Evolutionary conservation across 1,140 invertebrate genomes (phyloP).

Genomic region (Diorhabda sublineata): DNA sequence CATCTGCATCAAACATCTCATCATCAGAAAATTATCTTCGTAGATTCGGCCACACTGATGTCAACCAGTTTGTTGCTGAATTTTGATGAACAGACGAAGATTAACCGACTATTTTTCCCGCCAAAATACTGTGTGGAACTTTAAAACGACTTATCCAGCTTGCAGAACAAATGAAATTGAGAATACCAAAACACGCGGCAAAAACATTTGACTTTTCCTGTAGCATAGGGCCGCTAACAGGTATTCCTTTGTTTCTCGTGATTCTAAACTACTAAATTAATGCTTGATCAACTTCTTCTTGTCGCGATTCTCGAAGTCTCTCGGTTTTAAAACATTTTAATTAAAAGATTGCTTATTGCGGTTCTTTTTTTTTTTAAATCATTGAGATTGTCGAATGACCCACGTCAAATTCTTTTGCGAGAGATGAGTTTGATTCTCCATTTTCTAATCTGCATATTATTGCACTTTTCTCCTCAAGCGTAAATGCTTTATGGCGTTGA

Average conservation of each 20-base stretch:
- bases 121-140: background rate
- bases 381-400: conserved; percentile 7
- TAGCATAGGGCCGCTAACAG: conserved; percentile 24
- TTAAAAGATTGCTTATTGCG: conserved; percentile 33
- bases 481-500: conserved; percentile 26
- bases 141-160: conserved; percentile 24
- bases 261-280: conserved; percentile 35
- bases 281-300: conserved; percentile 38
- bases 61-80: background rate
- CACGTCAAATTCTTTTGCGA: too few relatives aligned
- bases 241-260: conserved; percentile 11
- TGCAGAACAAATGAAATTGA: conserved; percentile 25
- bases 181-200: conserved; percentile 19
- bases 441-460: conserved; percentile 16
- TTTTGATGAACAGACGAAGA: too few relatives aligned
- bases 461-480: conserved; percentile 35
- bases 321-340: conserved; percentile 39
- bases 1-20: conserved; percentile 44
- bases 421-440: conserved; percentile 26
- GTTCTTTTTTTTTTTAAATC: conserved; percentile 29
- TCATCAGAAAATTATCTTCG: conserved; percentile 18
- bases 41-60: conserved; percentile 12
- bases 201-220: conserved; percentile 25
- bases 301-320: conserved; percentile 35
- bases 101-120: too few relatives aligned